Conservation (phyloP, 2,797 vertebrate species). For the Spatula clypeata region DNA sequence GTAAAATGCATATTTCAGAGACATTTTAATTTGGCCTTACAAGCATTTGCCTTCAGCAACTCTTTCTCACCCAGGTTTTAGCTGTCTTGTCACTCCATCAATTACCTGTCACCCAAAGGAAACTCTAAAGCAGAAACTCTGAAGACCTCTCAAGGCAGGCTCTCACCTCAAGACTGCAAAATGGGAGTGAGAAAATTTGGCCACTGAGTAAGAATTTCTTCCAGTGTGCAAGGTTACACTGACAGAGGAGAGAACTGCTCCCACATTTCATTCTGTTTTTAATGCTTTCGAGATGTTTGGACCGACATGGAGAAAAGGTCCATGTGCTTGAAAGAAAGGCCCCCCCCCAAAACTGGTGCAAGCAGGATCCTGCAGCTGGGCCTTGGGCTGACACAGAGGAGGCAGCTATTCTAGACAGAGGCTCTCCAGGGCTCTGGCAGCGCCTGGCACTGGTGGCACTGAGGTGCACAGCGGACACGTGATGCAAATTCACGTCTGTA, state of each 20-base stretch:
- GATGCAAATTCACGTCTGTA: constrained; percentile 41
- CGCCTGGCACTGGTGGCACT: neutral
- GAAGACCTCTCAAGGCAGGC: neutral
- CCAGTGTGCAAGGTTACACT: neutral
- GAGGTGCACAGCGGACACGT: neutral
- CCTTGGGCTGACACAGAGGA: neutral
- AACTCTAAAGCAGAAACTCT: neutral
- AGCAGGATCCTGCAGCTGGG: neutral
- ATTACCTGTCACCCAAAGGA: neutral
- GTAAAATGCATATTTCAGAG: neutral
- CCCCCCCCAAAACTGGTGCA: neutral
- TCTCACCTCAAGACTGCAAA: neutral
- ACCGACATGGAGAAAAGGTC: neutral
- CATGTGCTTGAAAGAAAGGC: neutral
- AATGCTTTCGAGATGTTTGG: neutral
- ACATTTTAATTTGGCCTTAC: neutral
- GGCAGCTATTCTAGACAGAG: neutral
- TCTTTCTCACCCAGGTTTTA: neutral
- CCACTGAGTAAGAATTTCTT: neutral
- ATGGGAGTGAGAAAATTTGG: neutral
- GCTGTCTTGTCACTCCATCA: neutral
- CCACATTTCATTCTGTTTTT: neutral
- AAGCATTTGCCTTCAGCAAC: neutral
- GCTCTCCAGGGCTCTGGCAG: neutral
- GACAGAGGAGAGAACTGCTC: neutral